These are phyloP conservation scores for Mimumesa dahlbomi DNA, from an alignment of 2,888 invertebrate genomes.

Conservation along the genomic window DNA sequence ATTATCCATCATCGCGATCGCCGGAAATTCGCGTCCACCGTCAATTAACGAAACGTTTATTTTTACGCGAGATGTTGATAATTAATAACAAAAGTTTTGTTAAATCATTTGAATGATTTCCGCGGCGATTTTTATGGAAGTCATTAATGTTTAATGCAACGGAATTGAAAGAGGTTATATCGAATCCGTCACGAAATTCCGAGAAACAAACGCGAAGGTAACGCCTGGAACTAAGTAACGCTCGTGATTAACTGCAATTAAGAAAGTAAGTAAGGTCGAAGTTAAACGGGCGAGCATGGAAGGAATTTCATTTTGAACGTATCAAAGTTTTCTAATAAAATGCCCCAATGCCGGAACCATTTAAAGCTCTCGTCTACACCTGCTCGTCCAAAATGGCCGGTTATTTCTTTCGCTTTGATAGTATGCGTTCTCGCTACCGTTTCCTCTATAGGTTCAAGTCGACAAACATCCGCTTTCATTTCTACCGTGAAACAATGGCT, in stretches of 20 bases:
- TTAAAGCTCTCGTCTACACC: constrained; percentile 50
- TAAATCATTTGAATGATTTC: not conserved
- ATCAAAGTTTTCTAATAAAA: constrained; percentile 63
- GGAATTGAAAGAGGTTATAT: not conserved
- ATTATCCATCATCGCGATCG: too few species aligned
- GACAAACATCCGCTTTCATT: too few species aligned
- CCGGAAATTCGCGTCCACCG: too few species aligned
- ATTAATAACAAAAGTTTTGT: too few species aligned
- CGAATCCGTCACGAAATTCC: constrained; percentile 16
- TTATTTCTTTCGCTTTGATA: constrained; percentile 13
- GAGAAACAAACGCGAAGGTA: constrained; percentile 5
- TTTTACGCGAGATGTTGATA: too few species aligned
- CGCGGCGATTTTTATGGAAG: not conserved
- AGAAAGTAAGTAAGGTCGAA: constrained; percentile 38
- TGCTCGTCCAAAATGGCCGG: constrained; percentile 33
- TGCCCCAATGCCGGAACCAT: constrained; percentile 17
- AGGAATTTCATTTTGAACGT: constrained; percentile 62
- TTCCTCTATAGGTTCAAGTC: too few species aligned
- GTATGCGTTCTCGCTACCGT: not conserved
- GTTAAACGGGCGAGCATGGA: constrained; percentile 33
- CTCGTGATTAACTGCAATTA: constrained; percentile 56
- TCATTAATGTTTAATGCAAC: not conserved
- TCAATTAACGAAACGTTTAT: too few species aligned
- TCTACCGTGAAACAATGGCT: too few species aligned
- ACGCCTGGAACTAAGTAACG: constrained; percentile 40